These are phyloP conservation scores for Ichneumon xanthorius DNA, from an alignment of 2,888 invertebrate species.

Conservation along the genomic window DNA sequence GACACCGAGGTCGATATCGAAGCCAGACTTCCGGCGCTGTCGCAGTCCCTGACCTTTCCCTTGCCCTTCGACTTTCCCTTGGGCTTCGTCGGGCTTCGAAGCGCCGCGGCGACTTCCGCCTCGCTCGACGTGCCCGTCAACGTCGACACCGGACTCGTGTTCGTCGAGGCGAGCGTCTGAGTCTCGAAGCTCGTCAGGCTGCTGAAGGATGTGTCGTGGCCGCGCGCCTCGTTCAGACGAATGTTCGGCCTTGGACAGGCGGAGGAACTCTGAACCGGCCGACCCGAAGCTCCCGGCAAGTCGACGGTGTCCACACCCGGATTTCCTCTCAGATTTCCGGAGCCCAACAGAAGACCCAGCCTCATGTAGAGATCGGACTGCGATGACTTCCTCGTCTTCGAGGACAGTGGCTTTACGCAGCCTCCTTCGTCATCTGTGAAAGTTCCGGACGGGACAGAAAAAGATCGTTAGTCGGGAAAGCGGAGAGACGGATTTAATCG, in stretches of 20 bases:
- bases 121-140: conserved; percentile 91
- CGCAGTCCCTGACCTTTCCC: conserved; percentile 84
- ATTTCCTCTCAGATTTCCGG: conserved; percentile 86
- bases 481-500: conserved; percentile 35
- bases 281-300: conserved; percentile 72
- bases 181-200: conserved; percentile 87
- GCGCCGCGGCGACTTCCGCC: conserved; percentile 87
- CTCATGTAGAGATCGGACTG: conserved; percentile 94
- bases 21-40: conserved; percentile 90
- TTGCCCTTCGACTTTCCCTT: conserved; percentile 81
- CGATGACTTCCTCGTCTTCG: conserved; percentile 86
- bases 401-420: conserved; percentile 87
- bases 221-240: conserved; percentile 72
- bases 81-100: conserved; percentile 82
- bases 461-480: conserved; percentile 63
- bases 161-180: conserved; percentile 91
- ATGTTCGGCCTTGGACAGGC: conserved; percentile 71
- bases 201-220: conserved; percentile 85
- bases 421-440: conserved; percentile 90
- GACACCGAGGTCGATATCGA: conserved; percentile 83
- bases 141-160: conserved; percentile 96
- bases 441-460: conserved; percentile 50
- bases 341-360: conserved; percentile 92
- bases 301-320: conserved; percentile 80
- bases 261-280: conserved; percentile 63